Conservation (phyloP, 2,888 invertebrate species). For the Tridacna gigas region DNA sequence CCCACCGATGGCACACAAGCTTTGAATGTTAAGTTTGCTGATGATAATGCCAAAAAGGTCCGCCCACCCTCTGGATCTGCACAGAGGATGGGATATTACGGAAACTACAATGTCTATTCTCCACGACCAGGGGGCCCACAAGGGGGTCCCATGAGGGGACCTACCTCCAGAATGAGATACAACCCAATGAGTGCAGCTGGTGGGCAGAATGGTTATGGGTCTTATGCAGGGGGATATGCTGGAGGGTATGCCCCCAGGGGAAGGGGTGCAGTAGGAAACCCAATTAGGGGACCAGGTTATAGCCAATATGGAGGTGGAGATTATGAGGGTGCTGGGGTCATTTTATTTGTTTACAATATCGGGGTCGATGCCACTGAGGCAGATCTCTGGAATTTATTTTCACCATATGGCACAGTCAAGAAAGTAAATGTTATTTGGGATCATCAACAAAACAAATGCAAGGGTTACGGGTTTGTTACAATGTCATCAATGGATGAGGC, state of each 20-base stretch:
- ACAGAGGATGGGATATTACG: constrained; percentile 15
- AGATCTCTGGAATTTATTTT: constrained; percentile 83
- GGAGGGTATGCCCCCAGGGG: constrained; percentile 40
- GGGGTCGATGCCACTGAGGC: constrained; percentile 84
- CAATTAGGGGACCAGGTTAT: constrained; percentile 10
- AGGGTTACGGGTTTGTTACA: constrained; percentile 85
- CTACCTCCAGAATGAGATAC: constrained; percentile 62
- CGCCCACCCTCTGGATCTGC: constrained; percentile 60
- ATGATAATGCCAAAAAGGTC: constrained; percentile 88
- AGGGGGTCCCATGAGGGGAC: constrained; percentile 66
- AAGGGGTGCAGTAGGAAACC: constrained; percentile 26
- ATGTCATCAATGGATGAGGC: constrained; percentile 85
- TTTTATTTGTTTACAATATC: constrained; percentile 85
- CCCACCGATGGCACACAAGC: constrained; percentile 94
- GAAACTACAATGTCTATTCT: constrained; percentile 24
- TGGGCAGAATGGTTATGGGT: constrained; percentile 45
- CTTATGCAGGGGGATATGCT: constrained; percentile 38
- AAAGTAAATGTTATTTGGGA: constrained; percentile 85
- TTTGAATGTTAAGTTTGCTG: constrained; percentile 93
- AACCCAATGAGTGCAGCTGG: constrained; percentile 67
- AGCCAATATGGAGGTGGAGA: constrained; percentile 47
- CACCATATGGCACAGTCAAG: constrained; percentile 83
- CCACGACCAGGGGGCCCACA: constrained; percentile 35
- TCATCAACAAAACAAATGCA: constrained; percentile 81
- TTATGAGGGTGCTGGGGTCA: constrained; percentile 28